phyloP scores from a whole-genome alignment of 2,888 invertebrate species.

The Rhagonycha lutea region DNA sequence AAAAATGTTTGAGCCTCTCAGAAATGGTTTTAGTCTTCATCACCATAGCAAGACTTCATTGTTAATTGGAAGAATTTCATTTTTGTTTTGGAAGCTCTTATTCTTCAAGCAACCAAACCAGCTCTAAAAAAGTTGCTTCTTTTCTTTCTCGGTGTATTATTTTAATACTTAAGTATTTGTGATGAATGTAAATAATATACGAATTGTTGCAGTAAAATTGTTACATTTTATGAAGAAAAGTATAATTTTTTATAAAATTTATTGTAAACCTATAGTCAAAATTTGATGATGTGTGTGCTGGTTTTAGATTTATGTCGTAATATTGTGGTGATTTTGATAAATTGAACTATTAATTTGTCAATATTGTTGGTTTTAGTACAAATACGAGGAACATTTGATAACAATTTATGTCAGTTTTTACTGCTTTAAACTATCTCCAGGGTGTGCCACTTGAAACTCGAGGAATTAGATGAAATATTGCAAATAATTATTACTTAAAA shows the following conservation, averaged over 20 bases:
- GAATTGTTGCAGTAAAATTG: neutral
- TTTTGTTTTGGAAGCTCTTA: too few species aligned
- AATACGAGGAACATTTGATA: too few species aligned
- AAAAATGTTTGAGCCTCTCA: too few species aligned
- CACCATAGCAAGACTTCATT: neutral
- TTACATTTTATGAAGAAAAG: neutral
- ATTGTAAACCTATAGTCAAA: neutral
- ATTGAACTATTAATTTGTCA: neutral
- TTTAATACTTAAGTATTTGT: neutral
- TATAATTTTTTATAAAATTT: neutral
- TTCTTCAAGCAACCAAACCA: too few species aligned
- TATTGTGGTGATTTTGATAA: neutral
- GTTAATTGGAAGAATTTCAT: neutral
- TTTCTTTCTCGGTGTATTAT: neutral
- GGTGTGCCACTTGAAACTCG: too few species aligned
- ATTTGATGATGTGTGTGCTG: neutral
- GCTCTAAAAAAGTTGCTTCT: neutral
- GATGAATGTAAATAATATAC: neutral
- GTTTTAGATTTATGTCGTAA: neutral
- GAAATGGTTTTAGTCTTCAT: too few species aligned
- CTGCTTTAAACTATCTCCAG: too few species aligned
- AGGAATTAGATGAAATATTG: too few species aligned
- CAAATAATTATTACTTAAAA: too few species aligned
- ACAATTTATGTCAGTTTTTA: too few species aligned
- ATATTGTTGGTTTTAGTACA: too few species aligned